Conservation (phyloP, 2,113 vertebrate genomes). For the Rhea americana region DNA sequence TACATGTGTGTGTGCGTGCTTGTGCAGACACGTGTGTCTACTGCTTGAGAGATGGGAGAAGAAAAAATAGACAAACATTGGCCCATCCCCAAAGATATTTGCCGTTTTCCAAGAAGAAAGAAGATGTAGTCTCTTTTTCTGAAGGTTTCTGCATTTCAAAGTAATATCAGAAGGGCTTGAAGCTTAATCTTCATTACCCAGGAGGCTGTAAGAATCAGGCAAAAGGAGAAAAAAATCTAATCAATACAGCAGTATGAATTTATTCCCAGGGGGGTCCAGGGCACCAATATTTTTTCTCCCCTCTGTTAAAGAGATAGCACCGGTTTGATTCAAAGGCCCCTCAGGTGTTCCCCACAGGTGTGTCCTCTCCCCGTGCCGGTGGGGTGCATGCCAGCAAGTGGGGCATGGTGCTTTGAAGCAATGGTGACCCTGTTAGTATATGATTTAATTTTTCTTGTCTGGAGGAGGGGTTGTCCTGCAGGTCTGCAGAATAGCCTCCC, state of each 20-base stretch:
- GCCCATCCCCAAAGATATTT: not conserved
- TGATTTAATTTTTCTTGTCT: not conserved
- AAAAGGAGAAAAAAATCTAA: slow-evolving; percentile 43
- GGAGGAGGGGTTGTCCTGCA: not conserved
- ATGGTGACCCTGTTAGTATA: not conserved
- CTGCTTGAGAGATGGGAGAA: fast-evolving
- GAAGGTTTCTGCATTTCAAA: slow-evolving; percentile 69
- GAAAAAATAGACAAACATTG: not conserved
- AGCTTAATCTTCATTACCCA: slow-evolving; percentile 71
- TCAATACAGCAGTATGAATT: slow-evolving; percentile 61
- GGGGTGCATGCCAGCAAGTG: not conserved
- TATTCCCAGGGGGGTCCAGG: slow-evolving; percentile 23
- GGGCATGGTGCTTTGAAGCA: not conserved
- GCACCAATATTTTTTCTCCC: slow-evolving; percentile 57
- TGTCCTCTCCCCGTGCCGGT: not conserved
- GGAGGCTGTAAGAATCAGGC: slow-evolving; percentile 58
- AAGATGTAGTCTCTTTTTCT: slow-evolving; percentile 3
- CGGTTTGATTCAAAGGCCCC: not conserved
- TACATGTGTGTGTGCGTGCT: fast-evolving
- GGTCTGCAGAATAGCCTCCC: not conserved
- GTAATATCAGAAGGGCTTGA: slow-evolving; percentile 68
- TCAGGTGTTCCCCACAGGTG: not conserved
- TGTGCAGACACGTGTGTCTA: fast-evolving
- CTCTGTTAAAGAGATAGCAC: slow-evolving; percentile 30
- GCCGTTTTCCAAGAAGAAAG: not conserved